Base-by-base conservation (phyloP, 2,888 invertebrate species). In the Brachyptera risi region DNA sequence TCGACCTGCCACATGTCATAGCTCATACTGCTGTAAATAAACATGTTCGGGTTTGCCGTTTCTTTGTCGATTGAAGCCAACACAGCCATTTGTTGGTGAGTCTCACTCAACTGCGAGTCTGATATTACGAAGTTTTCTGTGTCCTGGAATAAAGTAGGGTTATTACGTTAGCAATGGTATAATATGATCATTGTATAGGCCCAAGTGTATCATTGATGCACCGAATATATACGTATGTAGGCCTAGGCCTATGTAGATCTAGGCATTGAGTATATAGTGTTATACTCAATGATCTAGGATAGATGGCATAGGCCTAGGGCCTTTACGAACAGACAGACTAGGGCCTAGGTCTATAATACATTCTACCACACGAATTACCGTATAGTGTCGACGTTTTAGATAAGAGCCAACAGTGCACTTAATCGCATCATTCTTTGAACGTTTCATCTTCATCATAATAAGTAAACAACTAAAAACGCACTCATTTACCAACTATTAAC, bases 1-100 rank as follows among this genome's bases (percentile, higher is more conserved):
- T 90, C 90, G 61, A 88, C 86, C 66, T 85, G 83, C 23, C 80
- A 78, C 42, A 86, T 84, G 72, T 90, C 90, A 71, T 86, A 87
- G 67, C 85, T 87, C 66, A 88, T 85, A 69, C 87, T 87, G 65
- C 88, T 89, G 73, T 86, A 90, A 44, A 87, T 79, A 68, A 90
- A 86, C 11, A 88, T 88, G 75, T 91, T 90, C 11, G 86, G 81
- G 56, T 85, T 79, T 69, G 88, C 85, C 13, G 87, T 78, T 73
- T 88, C 88, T 68, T 83, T 84, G 68, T 88, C 86, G 26, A 89
- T 80, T 70, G 86, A 82, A 66, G 84, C 84, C 59, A 83, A 80
- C 4, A 88, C 79, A 23, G 85, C 83, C 79, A 88, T 85, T 73
- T 85, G 85, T 73, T 83, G 86, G 69, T 80, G 83, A 71, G 72